Evolutionary conservation across 2,888 invertebrate species (phyloP), one percentile per base, ranked within the genome.

Genomic region (Litoditis marina): DNA sequence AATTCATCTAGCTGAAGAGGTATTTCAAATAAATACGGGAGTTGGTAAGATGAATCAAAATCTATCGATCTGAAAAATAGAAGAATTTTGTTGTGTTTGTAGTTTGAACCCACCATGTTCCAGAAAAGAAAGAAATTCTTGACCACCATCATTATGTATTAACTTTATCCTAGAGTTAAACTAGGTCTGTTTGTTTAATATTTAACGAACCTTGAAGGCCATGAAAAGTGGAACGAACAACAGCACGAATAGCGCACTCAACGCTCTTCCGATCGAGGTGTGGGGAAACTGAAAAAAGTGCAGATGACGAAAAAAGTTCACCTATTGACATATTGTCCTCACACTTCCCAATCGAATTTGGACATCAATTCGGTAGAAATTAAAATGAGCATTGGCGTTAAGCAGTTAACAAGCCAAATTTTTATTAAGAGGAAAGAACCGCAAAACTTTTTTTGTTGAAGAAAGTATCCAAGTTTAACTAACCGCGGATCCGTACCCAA

Each of bases 181-280:
- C 36, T 11, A 11, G 8, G 8, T 13, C 13, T 36, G 13, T 11
- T 11, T 11, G 7, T 42, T 42, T 4, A 42, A 8, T 4, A 42
- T 42, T 16, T 19, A 42, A 49, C 49, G 22, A 16, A 54, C 54
- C 25, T 61, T 61, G 55, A 61, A 61, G n/a, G 61, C 55, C 61
- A 61, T 61, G 30, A 61, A 61, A 25, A 55, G 61, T 2, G 61
- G 61, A 22, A 55, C 46, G 19, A 25, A 25, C 2, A 61, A 25
- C 55, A 46, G 47, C 11, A 39, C 50, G 27, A 55, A 61, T 31
- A 61, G 22, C 6, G 50, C 30, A 28, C 55, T 55, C 11, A 61
- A 5, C 1, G 46, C 28, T 30, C 51, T 44, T 11, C 61, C 61
- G 28, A n/a, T 13, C 16, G 22, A 36, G 4, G 61, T 61, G 25